Percentiles rank a stretch among this genome's conserved stretches.
phyloP scores from a whole-genome alignment of 2,797 vertebrate genomes.

The Tapera naevia region DNA sequence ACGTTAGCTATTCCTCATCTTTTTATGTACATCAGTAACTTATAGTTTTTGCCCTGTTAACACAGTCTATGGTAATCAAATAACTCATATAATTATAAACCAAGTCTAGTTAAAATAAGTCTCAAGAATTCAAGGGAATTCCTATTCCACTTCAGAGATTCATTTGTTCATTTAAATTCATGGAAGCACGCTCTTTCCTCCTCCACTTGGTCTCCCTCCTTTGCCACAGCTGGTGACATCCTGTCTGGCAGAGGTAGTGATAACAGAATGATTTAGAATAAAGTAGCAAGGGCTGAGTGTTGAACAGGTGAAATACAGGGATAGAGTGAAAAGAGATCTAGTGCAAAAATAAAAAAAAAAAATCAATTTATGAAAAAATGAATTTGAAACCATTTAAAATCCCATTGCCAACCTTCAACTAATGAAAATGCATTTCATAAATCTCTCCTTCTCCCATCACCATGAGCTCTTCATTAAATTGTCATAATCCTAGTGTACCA shows the following conservation, averaged over 20 bases:
- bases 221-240: not conserved
- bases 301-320: not conserved
- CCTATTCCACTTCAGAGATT: not conserved
- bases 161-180: not conserved
- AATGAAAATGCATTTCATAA: not conserved
- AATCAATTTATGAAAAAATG: not conserved
- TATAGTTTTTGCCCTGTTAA: not conserved
- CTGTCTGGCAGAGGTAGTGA: not conserved
- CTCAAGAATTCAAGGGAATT: not conserved
- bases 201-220: not conserved
- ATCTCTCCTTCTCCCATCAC: not conserved
- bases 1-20: not conserved
- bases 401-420: not conserved
- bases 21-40: not conserved
- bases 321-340: not conserved
- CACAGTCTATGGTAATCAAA: not conserved
- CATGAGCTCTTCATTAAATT: not conserved
- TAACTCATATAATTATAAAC: not conserved
- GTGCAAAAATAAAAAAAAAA: not conserved
- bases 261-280: not conserved
- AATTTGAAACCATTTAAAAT: not conserved
- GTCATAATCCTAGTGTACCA: not conserved
- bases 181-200: not conserved
- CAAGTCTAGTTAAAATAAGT: not conserved
- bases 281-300: not conserved